A percentile compares a stretch with the other conserved stretches of the same genome.
Evolutionary conservation across 1,140 invertebrate genomes (phyloP).

Genomic region (Apis mellifera): DNA sequence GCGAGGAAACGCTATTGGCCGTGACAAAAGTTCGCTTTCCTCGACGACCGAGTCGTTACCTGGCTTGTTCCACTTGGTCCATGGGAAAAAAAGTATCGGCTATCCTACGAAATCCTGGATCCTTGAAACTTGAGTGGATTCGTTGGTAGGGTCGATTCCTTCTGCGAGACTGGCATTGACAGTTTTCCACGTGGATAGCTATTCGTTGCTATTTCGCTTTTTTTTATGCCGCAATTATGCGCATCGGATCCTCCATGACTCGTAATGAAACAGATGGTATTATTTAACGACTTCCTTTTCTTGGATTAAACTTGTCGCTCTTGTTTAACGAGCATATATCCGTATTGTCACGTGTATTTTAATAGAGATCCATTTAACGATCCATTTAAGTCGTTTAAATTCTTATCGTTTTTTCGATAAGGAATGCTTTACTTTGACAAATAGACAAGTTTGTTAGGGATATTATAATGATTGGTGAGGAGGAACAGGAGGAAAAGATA

Average conservation of each 20-base stretch:
- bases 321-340: not conserved
- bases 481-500: too few species aligned
- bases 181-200: not conserved
- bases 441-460: too few species aligned
- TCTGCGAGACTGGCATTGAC: not conserved
- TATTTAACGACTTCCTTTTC: not conserved
- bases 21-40: conserved; percentile 41
- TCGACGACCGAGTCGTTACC: not conserved
- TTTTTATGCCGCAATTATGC: conserved; percentile 6
- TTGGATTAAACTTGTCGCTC: not conserved
- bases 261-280: not conserved
- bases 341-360: too few species aligned
- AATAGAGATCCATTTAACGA: too few species aligned
- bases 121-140: not conserved
- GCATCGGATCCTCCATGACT: not conserved
- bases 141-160: not conserved
- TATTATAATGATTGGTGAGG: too few species aligned
- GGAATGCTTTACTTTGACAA: too few species aligned
- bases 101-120: not conserved
- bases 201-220: not conserved
- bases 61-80: not conserved
- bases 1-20: conserved; percentile 63
- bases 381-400: too few species aligned
- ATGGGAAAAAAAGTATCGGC: not conserved
- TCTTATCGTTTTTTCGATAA: too few species aligned